phyloP scores from a whole-genome alignment of 2,113 vertebrate species.

The Pithys albifrons region DNA sequence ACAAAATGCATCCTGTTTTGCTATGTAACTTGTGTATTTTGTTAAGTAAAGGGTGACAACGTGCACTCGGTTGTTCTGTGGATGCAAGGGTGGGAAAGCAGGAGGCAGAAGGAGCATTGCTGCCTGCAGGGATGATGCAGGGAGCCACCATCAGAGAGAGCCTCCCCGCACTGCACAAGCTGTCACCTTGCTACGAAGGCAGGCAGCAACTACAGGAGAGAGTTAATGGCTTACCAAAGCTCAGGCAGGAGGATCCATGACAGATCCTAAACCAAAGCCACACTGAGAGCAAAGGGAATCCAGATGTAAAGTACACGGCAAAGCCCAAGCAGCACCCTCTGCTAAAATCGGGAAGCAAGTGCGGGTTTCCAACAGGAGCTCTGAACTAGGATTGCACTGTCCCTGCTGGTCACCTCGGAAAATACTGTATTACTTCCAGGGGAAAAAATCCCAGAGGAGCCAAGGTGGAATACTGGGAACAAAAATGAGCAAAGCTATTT shows the following conservation, averaged over 20 bases:
- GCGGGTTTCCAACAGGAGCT: accelerated
- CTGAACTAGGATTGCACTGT: neutral
- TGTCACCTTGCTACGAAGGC: neutral
- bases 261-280: neutral
- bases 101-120: neutral
- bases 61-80: accelerated
- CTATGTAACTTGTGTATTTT: accelerated
- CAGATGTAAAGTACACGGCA: accelerated
- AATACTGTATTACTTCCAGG: neutral
- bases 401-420: neutral
- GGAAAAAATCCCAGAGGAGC: neutral
- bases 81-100: neutral
- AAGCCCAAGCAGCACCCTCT: neutral
- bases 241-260: neutral
- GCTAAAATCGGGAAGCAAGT: neutral
- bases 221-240: neutral
- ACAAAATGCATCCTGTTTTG: neutral
- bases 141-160: accelerated
- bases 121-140: neutral
- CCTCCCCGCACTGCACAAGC: neutral
- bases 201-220: neutral
- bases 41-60: accelerated
- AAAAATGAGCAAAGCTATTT: neutral
- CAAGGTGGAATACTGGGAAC: neutral
- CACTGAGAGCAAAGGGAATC: neutral